A percentile compares a stretch with the other conserved stretches of the same genome.
Evolutionary conservation across 2,113 vertebrate genomes (phyloP).

Genomic region (Xiphophorus maculatus): DNA sequence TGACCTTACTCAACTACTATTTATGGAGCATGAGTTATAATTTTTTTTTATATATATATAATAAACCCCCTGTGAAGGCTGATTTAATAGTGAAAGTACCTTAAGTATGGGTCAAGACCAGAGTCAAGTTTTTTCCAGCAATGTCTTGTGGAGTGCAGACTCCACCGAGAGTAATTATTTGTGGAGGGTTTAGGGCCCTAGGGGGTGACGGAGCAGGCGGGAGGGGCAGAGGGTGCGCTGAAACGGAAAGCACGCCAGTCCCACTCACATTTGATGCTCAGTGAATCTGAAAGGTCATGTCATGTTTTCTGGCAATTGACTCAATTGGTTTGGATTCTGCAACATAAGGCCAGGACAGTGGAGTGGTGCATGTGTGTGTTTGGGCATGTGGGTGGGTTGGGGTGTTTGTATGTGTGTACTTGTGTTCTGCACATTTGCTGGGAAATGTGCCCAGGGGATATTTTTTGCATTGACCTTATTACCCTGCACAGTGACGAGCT

Average conservation of each 20-base stretch:
- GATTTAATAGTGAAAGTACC: slow-evolving; percentile 68
- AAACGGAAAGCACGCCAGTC: slow-evolving; percentile 91
- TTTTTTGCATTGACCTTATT: slow-evolving; percentile 97
- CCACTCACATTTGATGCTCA: slow-evolving; percentile 89
- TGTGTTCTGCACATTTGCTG: slow-evolving; percentile 87
- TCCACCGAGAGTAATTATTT: slow-evolving; percentile 91
- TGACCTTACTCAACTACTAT: too few species aligned
- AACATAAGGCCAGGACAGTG: slow-evolving; percentile 86
- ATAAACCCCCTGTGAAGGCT: slow-evolving; percentile 59
- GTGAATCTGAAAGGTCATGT: slow-evolving; percentile 97
- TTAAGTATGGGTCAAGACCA: slow-evolving; percentile 83
- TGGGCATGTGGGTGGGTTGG: slow-evolving; percentile 39
- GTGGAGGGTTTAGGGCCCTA: slow-evolving; percentile 88
- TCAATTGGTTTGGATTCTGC: slow-evolving; percentile 94
- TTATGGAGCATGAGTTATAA: neutral
- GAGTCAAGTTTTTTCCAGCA: slow-evolving; percentile 82
- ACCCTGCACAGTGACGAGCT: slow-evolving; percentile 86
- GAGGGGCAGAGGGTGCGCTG: slow-evolving; percentile 84
- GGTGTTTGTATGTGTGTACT: slow-evolving; percentile 44
- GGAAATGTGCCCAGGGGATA: slow-evolving; percentile 90
- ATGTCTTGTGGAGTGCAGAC: slow-evolving; percentile 86
- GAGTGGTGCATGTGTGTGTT: slow-evolving; percentile 37
- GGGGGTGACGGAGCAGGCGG: slow-evolving; percentile 84
- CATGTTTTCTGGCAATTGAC: slow-evolving; percentile 98
- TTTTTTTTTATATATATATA: slow-evolving; percentile 1